Base-by-base conservation (phyloP, 2,113 vertebrate genomes). In the Rhadina sibilatrix region DNA sequence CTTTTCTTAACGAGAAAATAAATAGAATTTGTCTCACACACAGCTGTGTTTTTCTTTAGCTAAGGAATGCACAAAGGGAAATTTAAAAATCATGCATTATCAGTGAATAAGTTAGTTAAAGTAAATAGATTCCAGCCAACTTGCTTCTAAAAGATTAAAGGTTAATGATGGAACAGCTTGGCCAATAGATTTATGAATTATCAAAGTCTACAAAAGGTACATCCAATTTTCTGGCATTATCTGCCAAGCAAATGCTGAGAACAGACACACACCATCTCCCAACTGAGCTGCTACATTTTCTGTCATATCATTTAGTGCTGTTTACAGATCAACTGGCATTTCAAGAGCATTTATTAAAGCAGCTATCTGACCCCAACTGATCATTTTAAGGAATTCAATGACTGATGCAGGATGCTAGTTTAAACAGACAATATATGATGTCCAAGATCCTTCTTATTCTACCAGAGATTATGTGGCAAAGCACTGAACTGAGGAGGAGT, bases 1-100 rank as follows among this genome's bases (percentile, higher is more conserved):
- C 98, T 97, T 98, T 97, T 96, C 97, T 98, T 98, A 98, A 98
- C 85, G 95, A 98, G 97, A 98, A 98, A 98, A 98, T 98, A 98
- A 98, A 98, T 94, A 98, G 90, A 97, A 97, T 98, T 96, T 95
- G 92, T 91, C 90, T 98, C 97, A 92, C 96, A 97, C 94, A 96
- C 98, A 98, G 98, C 98, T 98, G 98, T 98, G 98, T 98, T 98
- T 98, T 98, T 96, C 98, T 98, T 98, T 95, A 94, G 82, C 95
- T 88, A 96, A 97, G 96, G 96, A 97, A 97, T 97, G 97, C 94
- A 97, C 95, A 97, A 98, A 98, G 97, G 97, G 96, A 98, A 97
- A 98, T 97, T 97, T 97, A 78, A 91, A 97, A 98, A 97, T 98
- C 93, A 83, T 93, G 90, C 97, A 97, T 97, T 98, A 98, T 98